A percentile compares a stretch with the other conserved stretches of the same genome.
phyloP scores from a whole-genome alignment of 1,140 invertebrate genomes.

The Tetramorium simillimum region DNA sequence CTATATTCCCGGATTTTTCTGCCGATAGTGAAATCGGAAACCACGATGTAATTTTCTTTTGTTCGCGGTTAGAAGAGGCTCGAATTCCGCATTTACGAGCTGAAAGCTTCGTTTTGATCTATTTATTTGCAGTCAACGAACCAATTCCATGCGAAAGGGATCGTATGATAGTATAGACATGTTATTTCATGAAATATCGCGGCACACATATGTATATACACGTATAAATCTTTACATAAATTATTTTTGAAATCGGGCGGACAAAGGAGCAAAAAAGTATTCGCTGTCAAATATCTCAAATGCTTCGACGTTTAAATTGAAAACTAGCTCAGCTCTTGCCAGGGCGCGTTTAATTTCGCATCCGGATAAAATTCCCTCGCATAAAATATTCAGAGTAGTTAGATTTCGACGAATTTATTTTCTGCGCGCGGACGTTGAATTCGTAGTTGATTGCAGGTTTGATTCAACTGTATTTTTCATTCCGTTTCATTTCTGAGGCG shows the following conservation, averaged over 20 bases:
- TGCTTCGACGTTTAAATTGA: slow-evolving; percentile 43
- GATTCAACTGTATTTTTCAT: slow-evolving; percentile 42
- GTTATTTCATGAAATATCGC: neutral
- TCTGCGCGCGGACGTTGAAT: slow-evolving; percentile 9
- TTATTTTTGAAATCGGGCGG: slow-evolving; percentile 24
- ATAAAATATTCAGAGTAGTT: slow-evolving; percentile 57
- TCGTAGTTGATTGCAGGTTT: slow-evolving; percentile 45
- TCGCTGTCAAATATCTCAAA: slow-evolving; percentile 47
- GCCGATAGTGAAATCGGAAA: slow-evolving; percentile 26
- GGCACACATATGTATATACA: neutral
- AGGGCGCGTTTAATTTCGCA: slow-evolving; percentile 40
- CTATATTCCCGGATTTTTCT: slow-evolving; percentile 13
- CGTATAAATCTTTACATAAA: slow-evolving; percentile 11
- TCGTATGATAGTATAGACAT: neutral
- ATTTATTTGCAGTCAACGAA: slow-evolving; percentile 19
- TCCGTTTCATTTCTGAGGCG: slow-evolving; percentile 11
- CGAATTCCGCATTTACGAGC: neutral
- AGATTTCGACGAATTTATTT: slow-evolving; percentile 50
- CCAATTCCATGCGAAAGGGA: neutral
- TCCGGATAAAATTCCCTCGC: slow-evolving; percentile 46
- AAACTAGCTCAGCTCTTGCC: slow-evolving; percentile 14
- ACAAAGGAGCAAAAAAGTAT: neutral
- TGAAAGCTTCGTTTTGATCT: slow-evolving; percentile 18
- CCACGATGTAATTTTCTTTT: neutral
- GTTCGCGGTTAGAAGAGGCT: neutral